Base-by-base conservation (phyloP, 2,888 invertebrate species). In the Cecidostiba fungosa region DNA sequence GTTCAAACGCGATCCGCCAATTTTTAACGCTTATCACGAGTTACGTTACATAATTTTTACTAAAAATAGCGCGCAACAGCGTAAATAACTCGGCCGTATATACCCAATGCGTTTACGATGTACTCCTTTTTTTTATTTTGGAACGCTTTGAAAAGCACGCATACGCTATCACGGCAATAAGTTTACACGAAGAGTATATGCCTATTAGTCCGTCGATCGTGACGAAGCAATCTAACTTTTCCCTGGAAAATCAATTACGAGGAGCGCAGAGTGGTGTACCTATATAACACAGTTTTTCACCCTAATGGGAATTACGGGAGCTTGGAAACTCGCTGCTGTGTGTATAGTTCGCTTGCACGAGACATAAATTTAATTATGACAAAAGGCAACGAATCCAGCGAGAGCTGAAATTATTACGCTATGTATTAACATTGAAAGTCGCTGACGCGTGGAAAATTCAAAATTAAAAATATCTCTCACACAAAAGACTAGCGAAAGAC, bases 141-240 rank as follows among this genome's bases (percentile, higher is more conserved):
- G 6, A 36, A 36, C 47, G 3, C 3, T 59, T 59, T 23, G 59
- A 59, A 59, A 59, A 59, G 23, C 16, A 23, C 3, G 26, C 23
- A 62, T 62, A 23, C 14, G 23, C 26, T 62, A n/a, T 19, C 62
- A 62, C 5, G 10, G 23, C 62, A 26, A n/a, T n/a, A n/a, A 62
- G 10, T 62, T 62, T 62, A 50, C 10, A 23, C 1, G n/a, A 5
- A 3, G 54, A n/a, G n/a, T 16, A 23, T 3, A 54, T 16, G n/a
- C 4, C 16, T 16, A 23, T 12, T 62, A 23, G n/a, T 19, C 1
- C 10, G 3, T 62, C 59, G 26, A 62, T 62, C 62, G 23, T 23
- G n/a, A 23, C 26, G 62, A 26, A 23, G 62, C 62, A 62, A 62
- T 62, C 62, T 62, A 62, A 62, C 62, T 62, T 62, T 62, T 62